These are phyloP conservation scores for Microctenopoma stevenorrisi DNA, from an alignment of 2,797 vertebrate genomes.

Conservation along the genomic window DNA sequence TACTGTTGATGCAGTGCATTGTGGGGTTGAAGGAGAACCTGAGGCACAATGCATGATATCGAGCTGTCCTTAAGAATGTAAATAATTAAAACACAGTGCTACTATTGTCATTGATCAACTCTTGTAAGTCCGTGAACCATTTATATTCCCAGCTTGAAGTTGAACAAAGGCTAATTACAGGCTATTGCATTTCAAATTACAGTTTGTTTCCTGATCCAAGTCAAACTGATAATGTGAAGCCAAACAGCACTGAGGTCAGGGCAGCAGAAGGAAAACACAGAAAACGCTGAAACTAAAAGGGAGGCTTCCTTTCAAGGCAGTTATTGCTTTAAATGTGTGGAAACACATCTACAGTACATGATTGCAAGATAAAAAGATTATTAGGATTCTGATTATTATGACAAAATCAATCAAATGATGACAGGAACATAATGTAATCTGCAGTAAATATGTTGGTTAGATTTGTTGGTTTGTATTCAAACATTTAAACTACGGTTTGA, in stretches of 20 bases:
- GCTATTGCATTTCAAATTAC: not conserved
- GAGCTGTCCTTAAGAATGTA: slow-evolving; percentile 12
- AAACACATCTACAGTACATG: not conserved
- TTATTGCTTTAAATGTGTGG: slow-evolving; percentile 3
- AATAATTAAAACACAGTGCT: slow-evolving; percentile 13
- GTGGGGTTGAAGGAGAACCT: not conserved
- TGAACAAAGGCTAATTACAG: slow-evolving; percentile 15
- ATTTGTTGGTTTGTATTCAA: no score
- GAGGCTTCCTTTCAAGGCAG: slow-evolving; percentile 3
- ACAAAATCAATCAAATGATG: no score
- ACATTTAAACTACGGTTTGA: no score
- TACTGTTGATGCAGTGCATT: slow-evolving; percentile 6
- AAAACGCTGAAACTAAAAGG: not conserved
- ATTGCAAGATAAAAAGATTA: no score
- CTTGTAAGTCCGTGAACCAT: slow-evolving; percentile 7
- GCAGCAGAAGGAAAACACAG: slow-evolving; percentile 16
- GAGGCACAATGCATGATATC: slow-evolving; percentile 11
- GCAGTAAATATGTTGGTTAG: no score
- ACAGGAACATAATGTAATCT: no score
- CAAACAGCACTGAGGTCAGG: slow-evolving; percentile 30
- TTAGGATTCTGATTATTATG: no score
- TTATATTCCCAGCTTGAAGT: slow-evolving; percentile 9
- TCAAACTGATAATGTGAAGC: slow-evolving; percentile 22
- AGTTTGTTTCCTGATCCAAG: slow-evolving; percentile 22
- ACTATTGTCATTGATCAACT: slow-evolving; percentile 19